Base-by-base conservation (phyloP, 2,113 vertebrate species). In the Chamaea fasciata region DNA sequence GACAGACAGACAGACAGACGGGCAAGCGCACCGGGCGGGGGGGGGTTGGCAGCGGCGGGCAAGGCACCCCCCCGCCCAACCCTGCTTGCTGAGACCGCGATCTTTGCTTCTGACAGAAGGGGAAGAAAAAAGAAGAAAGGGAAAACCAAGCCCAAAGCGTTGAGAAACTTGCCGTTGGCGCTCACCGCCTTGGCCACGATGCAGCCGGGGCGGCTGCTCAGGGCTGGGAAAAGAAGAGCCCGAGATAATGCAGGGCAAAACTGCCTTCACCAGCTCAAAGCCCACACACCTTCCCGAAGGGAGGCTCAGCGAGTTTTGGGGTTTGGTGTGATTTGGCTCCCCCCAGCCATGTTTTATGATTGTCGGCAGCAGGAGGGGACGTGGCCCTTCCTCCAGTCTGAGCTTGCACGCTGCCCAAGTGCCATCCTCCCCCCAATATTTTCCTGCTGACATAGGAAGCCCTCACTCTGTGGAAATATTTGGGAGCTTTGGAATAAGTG, bases 341-440 rank as follows among this genome's bases (percentile, higher is more conserved):
- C 21, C 57, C 19, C 39, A 76, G 89, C 10, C 57, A 30, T 20
- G 33, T 53, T 90, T 83, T 55, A 9, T 1, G 5, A 15, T 15
- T 33, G 5, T 7, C 73, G 3, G 15, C 49, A 60, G 53, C 46
- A 39, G 37, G 17, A 39, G 19, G 33, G 65, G 44, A 57, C 3
- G 3, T 17, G 76, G 75, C 80, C 44, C 39, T 80, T 80, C 22
- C 47, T 68, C 52, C 23, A 4, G 44, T 4, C 39, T 1, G 18
- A 68, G 68, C 59, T 57, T 23, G 0, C 60, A 56, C 0, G 0
- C 84, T 76, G 71, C 28, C 10, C 5, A 1, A 59, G 26, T 11
- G 2, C 33, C 9, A 0, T 47, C 33, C 41, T 26, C 9, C 20
- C 26, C 30, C 13, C 7, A 5, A 1, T 44, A 59, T 39, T 42